These are phyloP conservation scores for Henricia sp. DNA, from an alignment of 53 echinoderm and acorn worm species.

Conservation along the genomic window DNA sequence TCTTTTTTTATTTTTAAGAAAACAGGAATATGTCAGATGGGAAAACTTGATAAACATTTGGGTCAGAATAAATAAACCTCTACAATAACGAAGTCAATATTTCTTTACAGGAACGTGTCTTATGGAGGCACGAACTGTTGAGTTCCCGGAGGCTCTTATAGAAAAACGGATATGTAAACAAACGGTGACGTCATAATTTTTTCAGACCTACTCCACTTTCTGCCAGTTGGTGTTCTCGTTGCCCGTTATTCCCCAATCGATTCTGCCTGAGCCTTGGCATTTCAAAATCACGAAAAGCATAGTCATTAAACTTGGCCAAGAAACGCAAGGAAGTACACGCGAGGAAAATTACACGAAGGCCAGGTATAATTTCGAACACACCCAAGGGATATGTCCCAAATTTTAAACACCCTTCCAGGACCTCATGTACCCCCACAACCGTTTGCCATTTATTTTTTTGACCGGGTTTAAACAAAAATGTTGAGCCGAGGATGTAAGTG, in stretches of 20 bases:
- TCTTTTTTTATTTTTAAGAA: too few species aligned
- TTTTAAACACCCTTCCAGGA: not conserved
- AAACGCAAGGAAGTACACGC: not conserved
- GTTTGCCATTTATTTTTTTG: not conserved
- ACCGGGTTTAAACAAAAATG: not conserved
- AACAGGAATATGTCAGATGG: too few species aligned
- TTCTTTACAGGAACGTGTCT: too few species aligned
- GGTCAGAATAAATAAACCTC: too few species aligned
- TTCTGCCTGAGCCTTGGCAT: not conserved
- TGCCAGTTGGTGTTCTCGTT: not conserved
- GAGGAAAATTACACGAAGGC: slow-evolving; percentile 9
- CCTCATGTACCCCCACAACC: not conserved
- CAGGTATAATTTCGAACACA: slow-evolving; percentile 18
- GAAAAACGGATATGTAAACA: too few species aligned
- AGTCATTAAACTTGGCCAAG: not conserved
- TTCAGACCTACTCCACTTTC: not conserved
- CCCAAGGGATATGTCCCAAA: slow-evolving; percentile 10
- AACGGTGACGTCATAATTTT: too few species aligned
- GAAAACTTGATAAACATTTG: too few species aligned
- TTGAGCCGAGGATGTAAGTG: not conserved
- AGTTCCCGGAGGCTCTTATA: too few species aligned
- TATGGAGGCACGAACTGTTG: too few species aligned
- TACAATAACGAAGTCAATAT: too few species aligned
- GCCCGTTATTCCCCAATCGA: not conserved
- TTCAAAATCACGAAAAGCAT: not conserved